These are phyloP conservation scores for Nudaria mundana DNA, from an alignment of 2,888 invertebrate species.

Conservation along the genomic window DNA sequence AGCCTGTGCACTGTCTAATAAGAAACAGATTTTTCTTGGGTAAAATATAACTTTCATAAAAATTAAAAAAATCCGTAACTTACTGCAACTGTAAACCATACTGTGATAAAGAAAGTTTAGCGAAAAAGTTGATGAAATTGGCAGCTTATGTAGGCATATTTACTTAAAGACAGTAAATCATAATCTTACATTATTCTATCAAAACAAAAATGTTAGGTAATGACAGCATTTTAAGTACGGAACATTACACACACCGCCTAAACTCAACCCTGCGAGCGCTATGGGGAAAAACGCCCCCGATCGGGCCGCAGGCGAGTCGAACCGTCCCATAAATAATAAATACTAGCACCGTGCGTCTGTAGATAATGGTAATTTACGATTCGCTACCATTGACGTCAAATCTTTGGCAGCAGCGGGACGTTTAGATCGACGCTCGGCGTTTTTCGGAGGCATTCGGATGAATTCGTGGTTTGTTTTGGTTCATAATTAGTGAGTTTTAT, in stretches of 20 bases:
- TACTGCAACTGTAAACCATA: no score
- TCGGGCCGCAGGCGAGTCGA: conserved; percentile 67
- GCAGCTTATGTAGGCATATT: no score
- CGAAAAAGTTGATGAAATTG: no score
- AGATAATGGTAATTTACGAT: conserved; percentile 81
- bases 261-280: conserved; percentile 49
- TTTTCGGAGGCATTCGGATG: conserved; percentile 34
- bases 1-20: no score
- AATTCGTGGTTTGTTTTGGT: conserved; percentile 27
- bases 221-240: conserved; percentile 39
- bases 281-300: conserved; percentile 64
- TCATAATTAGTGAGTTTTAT: conserved; percentile 15
- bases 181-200: no score
- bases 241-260: conserved; percentile 54
- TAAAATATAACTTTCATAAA: no score
- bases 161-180: no score
- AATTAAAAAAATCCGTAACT: no score
- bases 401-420: conserved; percentile 63
- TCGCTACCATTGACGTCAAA: conserved; percentile 70
- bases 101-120: no score
- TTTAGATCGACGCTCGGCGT: conserved; percentile 57
- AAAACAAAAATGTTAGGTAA: conserved; percentile 34
- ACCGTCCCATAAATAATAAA: conserved; percentile 81
- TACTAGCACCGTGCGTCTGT: conserved; percentile 75
- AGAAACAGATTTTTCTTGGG: no score